Base-by-base conservation (phyloP, 2,113 vertebrate species). In the Tachysurus fulvidraco region DNA sequence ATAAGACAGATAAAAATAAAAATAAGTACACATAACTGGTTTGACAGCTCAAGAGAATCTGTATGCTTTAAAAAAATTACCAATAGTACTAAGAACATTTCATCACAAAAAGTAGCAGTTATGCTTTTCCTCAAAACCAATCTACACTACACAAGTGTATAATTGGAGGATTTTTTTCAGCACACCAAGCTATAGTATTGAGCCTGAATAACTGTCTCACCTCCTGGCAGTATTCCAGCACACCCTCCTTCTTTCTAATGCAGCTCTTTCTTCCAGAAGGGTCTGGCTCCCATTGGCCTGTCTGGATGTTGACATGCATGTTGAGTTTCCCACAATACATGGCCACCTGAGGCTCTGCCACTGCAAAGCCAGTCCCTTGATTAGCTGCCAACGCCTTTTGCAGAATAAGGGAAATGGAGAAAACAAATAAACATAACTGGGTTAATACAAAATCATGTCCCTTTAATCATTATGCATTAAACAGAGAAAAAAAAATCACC, bases 311-410 rank as follows among this genome's bases (percentile, higher is more conserved):
- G 89, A 99, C 94, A 0, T 99, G 98, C 98, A 99, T 99, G 92
- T 99, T 99, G 81, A 99, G 95, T 91, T 97, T 99, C 57, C 97
- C 98, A 23, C 98, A 99, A 92, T 98, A 98, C 98, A 99, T 98
- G 41, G 98, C 98, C 69, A 99, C 96, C 28, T 99, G 98, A 44
- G 98, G 98, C 90, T 99, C 98, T 0, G 97, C 96, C 78, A 99
- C 97, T 0, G 97, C 97, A 90, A 99, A 98, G 0, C 97, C 96
- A 0, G 97, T 96, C 81, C 96, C 97, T 0, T 96, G 96, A 88
- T 97, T 99, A 89, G 98, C 97, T 89, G 98, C 97, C 0, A 99
- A 95, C 0, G 97, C 97, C 98, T 99, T 99, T 89, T 21, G n/a
- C 0, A n/a, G 52, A 69, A 89, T 41, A 87, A 73, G 21, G 69